Evolutionary conservation across 2,797 vertebrate genomes (phyloP).

Genomic region (Cirrhinus mrigala): DNA sequence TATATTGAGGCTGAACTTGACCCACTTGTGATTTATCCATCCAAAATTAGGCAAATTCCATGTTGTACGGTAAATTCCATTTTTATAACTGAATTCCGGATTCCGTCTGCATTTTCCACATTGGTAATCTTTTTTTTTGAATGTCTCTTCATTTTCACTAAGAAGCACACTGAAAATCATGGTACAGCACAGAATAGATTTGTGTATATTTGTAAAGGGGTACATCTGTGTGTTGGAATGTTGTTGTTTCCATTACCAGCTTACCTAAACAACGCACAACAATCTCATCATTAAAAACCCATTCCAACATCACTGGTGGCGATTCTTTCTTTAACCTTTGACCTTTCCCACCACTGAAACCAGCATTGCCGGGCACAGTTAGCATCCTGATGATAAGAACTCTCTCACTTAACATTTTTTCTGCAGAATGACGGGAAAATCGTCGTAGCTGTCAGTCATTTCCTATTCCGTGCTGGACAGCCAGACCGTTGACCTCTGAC

Average conservation of each 20-base stretch:
- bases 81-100: no score
- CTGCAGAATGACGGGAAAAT: constrained; percentile 31
- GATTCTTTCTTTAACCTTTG: constrained; percentile 62
- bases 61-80: no score
- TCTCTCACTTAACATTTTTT: constrained; percentile 40
- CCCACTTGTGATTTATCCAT: no score
- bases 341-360: constrained; percentile 70
- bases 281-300: constrained; percentile 70
- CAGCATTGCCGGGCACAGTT: constrained; percentile 43
- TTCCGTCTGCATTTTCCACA: no score
- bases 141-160: background rate
- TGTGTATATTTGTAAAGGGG: constrained; percentile 60
- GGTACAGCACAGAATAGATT: background rate
- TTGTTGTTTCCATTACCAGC: constrained; percentile 67
- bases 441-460: constrained; percentile 22
- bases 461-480: constrained; percentile 31
- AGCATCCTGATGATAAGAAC: constrained; percentile 47
- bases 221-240: constrained; percentile 46
- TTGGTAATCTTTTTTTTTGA: no score
- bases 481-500: constrained; percentile 49
- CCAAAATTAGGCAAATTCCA: no score
- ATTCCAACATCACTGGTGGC: constrained; percentile 61
- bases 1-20: no score
- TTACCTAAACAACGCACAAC: constrained; percentile 70
- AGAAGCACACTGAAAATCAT: background rate